These are phyloP conservation scores for Uropetala carovei DNA, from an alignment of 2,888 invertebrate genomes.

Conservation along the genomic window DNA sequence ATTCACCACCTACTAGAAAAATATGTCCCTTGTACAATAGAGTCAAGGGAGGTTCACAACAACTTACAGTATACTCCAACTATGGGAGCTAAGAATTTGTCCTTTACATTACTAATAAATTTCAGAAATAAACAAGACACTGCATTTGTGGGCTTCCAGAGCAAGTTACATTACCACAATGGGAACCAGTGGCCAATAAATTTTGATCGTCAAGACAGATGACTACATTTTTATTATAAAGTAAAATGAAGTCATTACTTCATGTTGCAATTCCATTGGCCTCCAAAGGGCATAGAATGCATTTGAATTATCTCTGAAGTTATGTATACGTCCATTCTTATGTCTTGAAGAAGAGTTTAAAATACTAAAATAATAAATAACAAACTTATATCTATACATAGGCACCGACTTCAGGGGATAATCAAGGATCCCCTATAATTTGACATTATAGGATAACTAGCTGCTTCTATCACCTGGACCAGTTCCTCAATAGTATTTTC, in stretches of 20 bases:
- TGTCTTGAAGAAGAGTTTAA: conserved; percentile 1
- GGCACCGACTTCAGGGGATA: conserved; percentile 51
- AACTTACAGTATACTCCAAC: conserved; percentile 54
- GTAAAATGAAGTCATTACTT: not conserved
- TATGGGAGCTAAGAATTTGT: conserved; percentile 61
- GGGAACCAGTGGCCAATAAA: conserved; percentile 28
- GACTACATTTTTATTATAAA: conserved; percentile 1
- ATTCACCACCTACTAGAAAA: conserved; percentile 63
- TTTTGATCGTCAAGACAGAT: not conserved
- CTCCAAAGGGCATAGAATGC: conserved; percentile 25
- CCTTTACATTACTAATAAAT: conserved; percentile 39
- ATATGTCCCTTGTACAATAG: conserved; percentile 62
- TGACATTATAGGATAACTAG: conserved; percentile 49
- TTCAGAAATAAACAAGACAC: conserved; percentile 44
- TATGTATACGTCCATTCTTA: conserved; percentile 33
- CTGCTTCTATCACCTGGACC: conserved; percentile 44
- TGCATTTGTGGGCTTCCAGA: conserved; percentile 33
- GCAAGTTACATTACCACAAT: not conserved
- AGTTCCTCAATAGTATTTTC: conserved; percentile 8
- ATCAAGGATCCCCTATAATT: conserved; percentile 48
- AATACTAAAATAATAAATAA: conserved; percentile 41
- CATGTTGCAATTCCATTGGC: not conserved
- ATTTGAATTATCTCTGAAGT: conserved; percentile 5
- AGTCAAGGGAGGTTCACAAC: conserved; percentile 60
- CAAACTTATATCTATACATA: conserved; percentile 45